Conservation (phyloP, 2,797 vertebrate species). For the Tolypeutes matacus region DNA sequence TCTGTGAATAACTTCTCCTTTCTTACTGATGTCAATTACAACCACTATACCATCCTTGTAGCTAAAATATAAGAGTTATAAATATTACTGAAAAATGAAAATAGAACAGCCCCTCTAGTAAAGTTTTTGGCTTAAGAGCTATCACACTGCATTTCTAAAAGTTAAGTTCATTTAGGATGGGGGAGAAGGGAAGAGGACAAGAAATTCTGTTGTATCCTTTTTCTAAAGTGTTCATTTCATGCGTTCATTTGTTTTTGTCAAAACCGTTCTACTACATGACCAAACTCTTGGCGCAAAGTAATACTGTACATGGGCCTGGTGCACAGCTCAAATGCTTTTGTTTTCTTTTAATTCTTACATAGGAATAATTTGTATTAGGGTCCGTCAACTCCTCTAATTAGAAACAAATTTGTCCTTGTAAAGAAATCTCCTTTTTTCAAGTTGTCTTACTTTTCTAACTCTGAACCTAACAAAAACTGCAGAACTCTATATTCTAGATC, state of each 20-base stretch:
- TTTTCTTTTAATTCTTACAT: neutral
- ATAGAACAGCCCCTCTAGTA: neutral
- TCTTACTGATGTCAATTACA: slow-evolving; percentile 95
- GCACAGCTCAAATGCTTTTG: neutral
- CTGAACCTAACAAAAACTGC: neutral
- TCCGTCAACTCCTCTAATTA: neutral
- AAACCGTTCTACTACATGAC: neutral
- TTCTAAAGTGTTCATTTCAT: neutral
- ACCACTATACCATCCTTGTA: slow-evolving; percentile 98
- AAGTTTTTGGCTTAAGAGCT: slow-evolving; percentile 36
- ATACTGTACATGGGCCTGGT: neutral
- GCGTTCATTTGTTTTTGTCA: neutral
- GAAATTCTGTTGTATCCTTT: slow-evolving; percentile 7
- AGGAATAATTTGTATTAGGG: neutral
- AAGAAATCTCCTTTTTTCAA: slow-evolving; percentile 2
- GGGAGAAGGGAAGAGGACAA: neutral
- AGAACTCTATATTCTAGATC: neutral
- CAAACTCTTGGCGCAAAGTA: neutral
- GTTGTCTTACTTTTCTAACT: neutral
- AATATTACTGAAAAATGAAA: neutral
- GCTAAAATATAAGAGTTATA: slow-evolving; percentile 85
- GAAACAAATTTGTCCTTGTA: neutral
- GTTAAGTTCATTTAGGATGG: neutral
- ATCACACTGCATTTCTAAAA: neutral
- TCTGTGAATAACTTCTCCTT: slow-evolving; percentile 93